Base-by-base conservation (phyloP, 2,888 invertebrate genomes). In the Drosophila kuntzei region DNA sequence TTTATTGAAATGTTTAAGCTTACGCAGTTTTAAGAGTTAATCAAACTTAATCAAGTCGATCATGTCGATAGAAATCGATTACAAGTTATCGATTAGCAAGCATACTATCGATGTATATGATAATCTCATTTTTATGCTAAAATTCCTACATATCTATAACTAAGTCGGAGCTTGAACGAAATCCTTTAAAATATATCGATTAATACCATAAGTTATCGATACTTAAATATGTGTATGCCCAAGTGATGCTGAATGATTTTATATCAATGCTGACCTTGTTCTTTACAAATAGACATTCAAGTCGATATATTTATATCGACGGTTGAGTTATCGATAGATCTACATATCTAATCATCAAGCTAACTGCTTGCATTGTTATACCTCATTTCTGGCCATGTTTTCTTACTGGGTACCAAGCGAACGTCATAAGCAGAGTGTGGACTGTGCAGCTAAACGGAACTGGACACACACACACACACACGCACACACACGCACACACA, bases 401-500 rank as follows among this genome's bases (percentile, higher is more conserved):
- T 20, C 50, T 37, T 34, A 6, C 25, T 27, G 29, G 8, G 55
- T 16, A 53, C 27, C 16, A 2, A 16, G 27, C 20, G 50, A 34
- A 43, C 27, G 8, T 18, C 54, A 46, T 39, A 53, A 58, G 44
- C 36, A 16, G 16, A 16, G 22, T 62, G 62, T 62, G 49, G 41
- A 57, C 37, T 67, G 34, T 61, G 55, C 50, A 54, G 49, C 36
- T 54, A 20, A 61, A 54, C 65, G 66, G 47, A 61, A 66, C 55
- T 54, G 47, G 46, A 65, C 65, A 60, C 47, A 46, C 53, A 60
- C 53, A 57, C 2, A 18, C 46, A 59, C 39, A 57, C 2, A 18
- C 29, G 47, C 36, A 65, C 20, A 36, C 55, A 39, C 39, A 12
- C 39, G 47, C 29, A 37, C 16, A 47, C 47, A 34, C 25, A 53